These are phyloP conservation scores for Tenrec ecaudatus DNA, from an alignment of 2,113 vertebrate genomes.

Conservation along the genomic window DNA sequence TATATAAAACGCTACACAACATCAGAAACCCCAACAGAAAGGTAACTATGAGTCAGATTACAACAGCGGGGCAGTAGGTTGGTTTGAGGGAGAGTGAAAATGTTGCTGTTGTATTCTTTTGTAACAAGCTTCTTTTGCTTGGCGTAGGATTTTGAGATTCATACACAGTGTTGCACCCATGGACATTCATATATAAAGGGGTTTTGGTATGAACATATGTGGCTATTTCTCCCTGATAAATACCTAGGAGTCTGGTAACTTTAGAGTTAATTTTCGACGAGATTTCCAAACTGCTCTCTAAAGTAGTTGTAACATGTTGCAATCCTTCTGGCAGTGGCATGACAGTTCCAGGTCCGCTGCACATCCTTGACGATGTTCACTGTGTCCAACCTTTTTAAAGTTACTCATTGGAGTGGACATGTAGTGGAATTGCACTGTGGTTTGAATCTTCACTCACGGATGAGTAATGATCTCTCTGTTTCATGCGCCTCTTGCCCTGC, in stretches of 20 bases:
- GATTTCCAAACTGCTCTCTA: too few species aligned
- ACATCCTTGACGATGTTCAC: not conserved
- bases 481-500: not conserved
- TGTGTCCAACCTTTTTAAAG: not conserved
- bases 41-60: too few species aligned
- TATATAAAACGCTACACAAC: too few species aligned
- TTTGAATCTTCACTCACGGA: too few species aligned
- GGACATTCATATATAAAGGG: not conserved
- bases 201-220: not conserved
- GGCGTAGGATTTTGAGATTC: not conserved
- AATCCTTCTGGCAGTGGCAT: not conserved
- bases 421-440: not conserved
- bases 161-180: not conserved
- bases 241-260: not conserved
- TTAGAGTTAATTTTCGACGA: not conserved
- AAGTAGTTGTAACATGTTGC: too few species aligned
- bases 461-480: not conserved
- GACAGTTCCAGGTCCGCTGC: not conserved
- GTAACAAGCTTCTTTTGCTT: not conserved
- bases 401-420: not conserved
- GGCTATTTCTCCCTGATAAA: not conserved
- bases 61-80: too few species aligned
- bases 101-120: not conserved
- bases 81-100: not conserved
- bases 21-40: too few species aligned